Evolutionary conservation across 2,797 vertebrate genomes (phyloP).

Genomic region (Arnoldichthys spilopterus): DNA sequence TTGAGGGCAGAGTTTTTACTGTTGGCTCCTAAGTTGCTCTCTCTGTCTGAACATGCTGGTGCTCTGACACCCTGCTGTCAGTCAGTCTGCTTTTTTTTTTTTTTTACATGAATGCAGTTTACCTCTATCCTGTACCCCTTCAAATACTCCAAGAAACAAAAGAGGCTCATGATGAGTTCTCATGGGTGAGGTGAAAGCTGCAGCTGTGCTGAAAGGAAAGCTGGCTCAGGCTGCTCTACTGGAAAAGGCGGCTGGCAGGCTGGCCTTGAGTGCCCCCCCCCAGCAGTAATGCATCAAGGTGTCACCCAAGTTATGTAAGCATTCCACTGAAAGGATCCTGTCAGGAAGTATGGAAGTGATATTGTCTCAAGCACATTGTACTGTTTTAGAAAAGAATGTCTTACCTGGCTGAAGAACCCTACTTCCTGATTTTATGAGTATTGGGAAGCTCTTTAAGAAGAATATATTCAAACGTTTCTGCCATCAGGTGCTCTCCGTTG

Average conservation of each 20-base stretch:
- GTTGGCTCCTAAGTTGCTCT: neutral
- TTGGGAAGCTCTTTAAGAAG: neutral
- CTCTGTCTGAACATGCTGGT: constrained; percentile 13
- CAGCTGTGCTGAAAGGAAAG: neutral
- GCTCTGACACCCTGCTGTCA: neutral
- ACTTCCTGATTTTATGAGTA: neutral
- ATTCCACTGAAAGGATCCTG: constrained; percentile 36
- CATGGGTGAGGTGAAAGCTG: constrained; percentile 15
- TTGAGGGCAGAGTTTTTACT: constrained; percentile 15
- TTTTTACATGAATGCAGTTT: neutral
- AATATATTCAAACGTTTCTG: too few species aligned
- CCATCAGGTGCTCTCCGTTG: neutral
- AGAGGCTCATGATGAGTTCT: neutral
- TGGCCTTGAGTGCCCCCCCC: constrained; percentile 58
- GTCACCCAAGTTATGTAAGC: constrained; percentile 58
- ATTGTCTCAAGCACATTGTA: neutral
- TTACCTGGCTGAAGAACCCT: neutral
- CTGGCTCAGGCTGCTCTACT: neutral
- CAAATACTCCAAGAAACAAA: neutral
- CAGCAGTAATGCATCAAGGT: constrained; percentile 55
- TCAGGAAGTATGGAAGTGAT: constrained; percentile 54
- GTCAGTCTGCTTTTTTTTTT: too few species aligned
- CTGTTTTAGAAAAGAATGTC: neutral
- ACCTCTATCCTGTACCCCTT: neutral
- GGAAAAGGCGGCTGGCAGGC: constrained; percentile 60